These are phyloP conservation scores for Agonopterix subpropinquella DNA, from an alignment of 2,888 invertebrate genomes.

Conservation along the genomic window DNA sequence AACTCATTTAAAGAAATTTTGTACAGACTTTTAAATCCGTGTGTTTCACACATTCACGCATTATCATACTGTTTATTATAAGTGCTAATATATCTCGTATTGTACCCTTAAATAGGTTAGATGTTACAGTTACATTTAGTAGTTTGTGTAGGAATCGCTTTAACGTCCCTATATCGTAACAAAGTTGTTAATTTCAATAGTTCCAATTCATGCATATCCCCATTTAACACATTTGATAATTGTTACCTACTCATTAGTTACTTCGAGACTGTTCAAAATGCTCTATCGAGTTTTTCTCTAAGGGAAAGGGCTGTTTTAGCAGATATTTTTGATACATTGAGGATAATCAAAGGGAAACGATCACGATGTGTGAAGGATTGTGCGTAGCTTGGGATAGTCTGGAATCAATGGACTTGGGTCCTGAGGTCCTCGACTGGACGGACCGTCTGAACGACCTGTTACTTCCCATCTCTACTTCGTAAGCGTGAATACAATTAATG, in stretches of 20 bases:
- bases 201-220: conserved; percentile 69
- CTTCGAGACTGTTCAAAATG: conserved; percentile 73
- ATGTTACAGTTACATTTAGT: conserved; percentile 45
- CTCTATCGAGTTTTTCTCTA: conserved; percentile 68
- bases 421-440: conserved; percentile 5
- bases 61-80: conserved; percentile 46
- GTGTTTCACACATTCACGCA: conserved; percentile 41
- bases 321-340: conserved; percentile 76
- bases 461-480: conserved; percentile 50
- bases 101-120: conserved; percentile 57
- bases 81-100: conserved; percentile 48
- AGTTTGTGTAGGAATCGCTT: conserved; percentile 56
- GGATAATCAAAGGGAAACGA: conserved; percentile 71
- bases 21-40: conserved; percentile 45
- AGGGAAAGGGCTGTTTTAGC: conserved; percentile 73
- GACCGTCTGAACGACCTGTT: conserved; percentile 25
- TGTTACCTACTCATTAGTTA: conserved; percentile 74
- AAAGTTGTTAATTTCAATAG: conserved; percentile 58
- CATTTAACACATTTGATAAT: conserved; percentile 62
- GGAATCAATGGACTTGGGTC: not conserved
- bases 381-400: conserved; percentile 1
- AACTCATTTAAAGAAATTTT: conserved; percentile 39
- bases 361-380: conserved; percentile 32
- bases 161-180: conserved; percentile 51
- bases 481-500: conserved; percentile 61